Base-by-base conservation (phyloP, 2,113 vertebrate species). In the Rhinolophus sinicus region DNA sequence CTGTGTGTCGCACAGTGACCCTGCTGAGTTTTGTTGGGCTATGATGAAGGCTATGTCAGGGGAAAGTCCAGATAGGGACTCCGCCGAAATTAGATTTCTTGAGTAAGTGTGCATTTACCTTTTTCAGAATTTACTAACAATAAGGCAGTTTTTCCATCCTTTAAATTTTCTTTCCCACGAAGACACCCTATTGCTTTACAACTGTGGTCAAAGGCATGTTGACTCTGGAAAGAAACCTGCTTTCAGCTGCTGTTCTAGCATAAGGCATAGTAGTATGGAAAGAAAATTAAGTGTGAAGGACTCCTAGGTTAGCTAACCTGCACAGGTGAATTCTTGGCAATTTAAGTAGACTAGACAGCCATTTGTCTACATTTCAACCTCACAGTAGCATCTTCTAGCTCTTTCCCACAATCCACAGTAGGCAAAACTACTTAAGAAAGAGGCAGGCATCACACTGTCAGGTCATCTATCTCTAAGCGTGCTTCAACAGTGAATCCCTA, bases 101-200 rank as follows among this genome's bases (percentile, higher is more conserved):
- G 30, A 21, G 67, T 95, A 75, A 78, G 78, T 90, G 15, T 70
- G 9, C 89, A 35, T 69, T 70, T 78, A 54, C 54, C 44, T 62
- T 89, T 94, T 88, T 69, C 38, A 93, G 73, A 96, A 85, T 94
- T 95, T 93, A 30, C 60, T 64, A 30, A 64, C 12, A 64, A 4
- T 93, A 95, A 96, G 19, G 19, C 83, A 60, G 0, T 81, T 84
- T 92, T 90, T 52, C 58, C 44, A 8, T 88, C 28, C 40, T 93
- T 96, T 88, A 73, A 22, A 58, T 80, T 97, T 91, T 86, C 64
- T 87, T 76, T 90, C 69, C 78, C 78, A 91, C 77, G 96, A 82
- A 91, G 62, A 78, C 5, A 88, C 56, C 19, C 4, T 96, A 35
- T 33, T 92, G 67, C 70, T 94, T 93, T 88, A 95, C 77, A 40